These are phyloP conservation scores for Daubentonia madagascariensis DNA, from an alignment of 2,113 vertebrate species.

Conservation along the genomic window DNA sequence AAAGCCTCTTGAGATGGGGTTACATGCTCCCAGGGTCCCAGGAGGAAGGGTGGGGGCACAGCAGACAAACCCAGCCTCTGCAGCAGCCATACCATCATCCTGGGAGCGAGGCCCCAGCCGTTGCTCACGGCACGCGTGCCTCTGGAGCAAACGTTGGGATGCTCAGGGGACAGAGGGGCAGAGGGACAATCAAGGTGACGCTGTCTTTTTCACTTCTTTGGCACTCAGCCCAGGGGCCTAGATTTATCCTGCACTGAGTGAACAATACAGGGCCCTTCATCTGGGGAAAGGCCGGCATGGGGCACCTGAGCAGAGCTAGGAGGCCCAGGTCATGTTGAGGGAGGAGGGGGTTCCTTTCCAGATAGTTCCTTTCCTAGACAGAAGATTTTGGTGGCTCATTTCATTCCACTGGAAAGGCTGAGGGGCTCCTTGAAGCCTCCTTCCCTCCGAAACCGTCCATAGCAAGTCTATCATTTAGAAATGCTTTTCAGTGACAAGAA, in stretches of 20 bases:
- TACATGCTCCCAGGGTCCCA: background rate
- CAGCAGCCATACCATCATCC: fast-evolving
- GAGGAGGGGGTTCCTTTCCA: background rate
- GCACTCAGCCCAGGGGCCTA: background rate
- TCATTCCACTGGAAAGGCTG: background rate
- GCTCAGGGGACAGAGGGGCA: background rate
- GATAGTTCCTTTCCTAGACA: background rate
- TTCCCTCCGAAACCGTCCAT: background rate
- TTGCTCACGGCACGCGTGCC: background rate
- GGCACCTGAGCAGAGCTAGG: background rate
- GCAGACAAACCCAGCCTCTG: background rate
- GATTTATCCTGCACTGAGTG: background rate
- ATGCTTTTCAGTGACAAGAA: background rate
- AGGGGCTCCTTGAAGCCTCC: background rate
- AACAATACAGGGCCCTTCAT: background rate
- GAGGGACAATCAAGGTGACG: background rate
- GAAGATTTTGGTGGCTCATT: background rate
- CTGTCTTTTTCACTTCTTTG: constrained; percentile 51
- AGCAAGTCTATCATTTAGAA: background rate
- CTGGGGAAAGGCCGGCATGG: fast-evolving
- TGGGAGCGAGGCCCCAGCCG: background rate
- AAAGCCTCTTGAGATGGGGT: background rate
- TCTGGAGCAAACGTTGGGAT: background rate
- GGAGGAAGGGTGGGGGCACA: background rate
- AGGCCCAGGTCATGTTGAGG: background rate